These are phyloP conservation scores for Myrmophylax atrothorax DNA, from an alignment of 2,113 vertebrate species.

Conservation along the genomic window DNA sequence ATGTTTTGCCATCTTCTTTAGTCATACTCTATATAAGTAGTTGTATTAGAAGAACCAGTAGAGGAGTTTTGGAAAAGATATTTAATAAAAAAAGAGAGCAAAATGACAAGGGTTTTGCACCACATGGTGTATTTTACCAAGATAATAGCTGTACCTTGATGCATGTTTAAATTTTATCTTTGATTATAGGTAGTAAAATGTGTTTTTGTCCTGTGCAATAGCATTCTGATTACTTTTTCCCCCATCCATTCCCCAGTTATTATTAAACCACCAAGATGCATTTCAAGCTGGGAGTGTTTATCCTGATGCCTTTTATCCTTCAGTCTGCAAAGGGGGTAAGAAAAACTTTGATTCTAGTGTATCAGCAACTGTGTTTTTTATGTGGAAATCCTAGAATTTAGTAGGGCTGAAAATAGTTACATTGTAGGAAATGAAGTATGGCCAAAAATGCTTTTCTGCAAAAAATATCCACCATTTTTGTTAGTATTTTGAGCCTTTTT, in stretches of 20 bases:
- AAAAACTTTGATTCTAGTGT: background rate
- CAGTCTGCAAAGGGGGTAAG: conserved; percentile 76
- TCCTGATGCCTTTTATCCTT: conserved; percentile 79
- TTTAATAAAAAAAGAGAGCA: background rate
- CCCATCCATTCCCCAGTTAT: conserved; percentile 52
- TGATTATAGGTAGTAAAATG: background rate
- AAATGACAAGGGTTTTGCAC: background rate
- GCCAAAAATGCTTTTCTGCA: background rate
- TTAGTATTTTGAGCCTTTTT: background rate
- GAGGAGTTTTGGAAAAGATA: background rate
- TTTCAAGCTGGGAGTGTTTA: conserved; percentile 80
- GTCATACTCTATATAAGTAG: background rate
- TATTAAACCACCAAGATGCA: conserved; percentile 76
- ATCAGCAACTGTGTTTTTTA: background rate
- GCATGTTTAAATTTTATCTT: background rate
- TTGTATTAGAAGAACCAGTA: background rate
- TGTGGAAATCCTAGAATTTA: background rate
- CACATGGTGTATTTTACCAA: background rate
- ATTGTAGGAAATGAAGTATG: background rate
- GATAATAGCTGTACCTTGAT: background rate
- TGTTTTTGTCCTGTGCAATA: background rate
- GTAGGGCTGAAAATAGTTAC: background rate
- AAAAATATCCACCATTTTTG: background rate
- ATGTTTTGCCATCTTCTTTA: background rate
- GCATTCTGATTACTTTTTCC: background rate